phyloP scores from a whole-genome alignment of 2,888 invertebrate genomes.

The Andrena hattorfiana region DNA sequence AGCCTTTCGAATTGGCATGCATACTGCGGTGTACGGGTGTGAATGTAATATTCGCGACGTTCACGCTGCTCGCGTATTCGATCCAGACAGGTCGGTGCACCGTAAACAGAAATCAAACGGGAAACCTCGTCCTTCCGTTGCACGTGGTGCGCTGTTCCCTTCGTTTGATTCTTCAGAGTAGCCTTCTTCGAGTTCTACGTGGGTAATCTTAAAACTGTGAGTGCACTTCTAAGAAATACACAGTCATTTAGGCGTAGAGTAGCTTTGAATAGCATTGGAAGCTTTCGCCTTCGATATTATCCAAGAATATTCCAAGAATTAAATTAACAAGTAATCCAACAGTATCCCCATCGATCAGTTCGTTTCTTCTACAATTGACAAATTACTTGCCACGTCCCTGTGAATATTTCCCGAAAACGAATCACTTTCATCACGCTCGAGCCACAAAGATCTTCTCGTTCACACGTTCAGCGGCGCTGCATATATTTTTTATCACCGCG shows the following conservation, averaged over 20 bases:
- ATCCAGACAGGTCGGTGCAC: neutral
- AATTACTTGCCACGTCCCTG: neutral
- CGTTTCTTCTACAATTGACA: neutral
- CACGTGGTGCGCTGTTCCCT: neutral
- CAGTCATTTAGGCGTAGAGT: no score
- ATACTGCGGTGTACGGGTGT: slow-evolving; percentile 31
- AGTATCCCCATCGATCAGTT: neutral
- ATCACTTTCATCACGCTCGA: neutral
- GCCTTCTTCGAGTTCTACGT: neutral
- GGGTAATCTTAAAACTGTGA: no score
- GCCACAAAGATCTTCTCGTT: neutral
- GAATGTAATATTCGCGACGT: slow-evolving; percentile 47
- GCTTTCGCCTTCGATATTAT: no score
- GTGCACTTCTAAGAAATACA: no score
- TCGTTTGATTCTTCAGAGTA: neutral
- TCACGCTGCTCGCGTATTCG: slow-evolving; percentile 10
- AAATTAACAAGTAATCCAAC: no score
- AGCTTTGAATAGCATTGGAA: no score
- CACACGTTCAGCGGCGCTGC: neutral
- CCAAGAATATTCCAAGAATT: no score
- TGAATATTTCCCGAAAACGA: neutral
- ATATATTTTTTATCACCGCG: neutral
- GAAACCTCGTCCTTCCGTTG: neutral
- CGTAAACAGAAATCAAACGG: slow-evolving; percentile 21
- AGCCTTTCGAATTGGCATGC: slow-evolving; percentile 55